These are phyloP conservation scores for Chrysolina oricalcia DNA, from an alignment of 2,888 invertebrate species.

Conservation along the genomic window DNA sequence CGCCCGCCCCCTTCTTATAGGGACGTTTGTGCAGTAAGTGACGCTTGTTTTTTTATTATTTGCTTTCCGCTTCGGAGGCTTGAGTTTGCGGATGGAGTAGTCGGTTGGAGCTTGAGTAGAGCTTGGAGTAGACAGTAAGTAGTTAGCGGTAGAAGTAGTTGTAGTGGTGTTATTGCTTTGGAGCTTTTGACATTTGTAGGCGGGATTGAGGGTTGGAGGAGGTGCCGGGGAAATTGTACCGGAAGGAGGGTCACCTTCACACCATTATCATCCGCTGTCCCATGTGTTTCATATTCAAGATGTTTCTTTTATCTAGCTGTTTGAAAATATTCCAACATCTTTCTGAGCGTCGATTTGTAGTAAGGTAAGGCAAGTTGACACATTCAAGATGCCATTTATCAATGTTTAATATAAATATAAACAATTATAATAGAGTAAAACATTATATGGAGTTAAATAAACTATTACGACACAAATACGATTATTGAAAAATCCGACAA, in stretches of 20 bases:
- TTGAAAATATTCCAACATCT: too few species aligned
- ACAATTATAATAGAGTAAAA: too few species aligned
- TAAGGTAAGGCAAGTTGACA: too few species aligned
- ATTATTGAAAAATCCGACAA: too few species aligned
- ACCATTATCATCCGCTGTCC: background rate
- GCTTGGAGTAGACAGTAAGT: constrained; percentile 43
- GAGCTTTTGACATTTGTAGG: background rate
- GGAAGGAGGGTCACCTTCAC: background rate
- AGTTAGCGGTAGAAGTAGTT: constrained; percentile 32
- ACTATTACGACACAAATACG: too few species aligned
- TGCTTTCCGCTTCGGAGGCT: constrained; percentile 56
- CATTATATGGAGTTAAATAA: too few species aligned
- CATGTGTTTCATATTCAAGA: background rate
- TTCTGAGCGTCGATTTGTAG: too few species aligned
- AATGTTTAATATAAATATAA: too few species aligned
- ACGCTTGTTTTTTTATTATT: constrained; percentile 69
- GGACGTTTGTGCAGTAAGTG: constrained; percentile 69
- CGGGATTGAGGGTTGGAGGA: background rate
- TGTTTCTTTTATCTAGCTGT: background rate
- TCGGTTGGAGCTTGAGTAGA: constrained; percentile 44
- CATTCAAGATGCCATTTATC: too few species aligned
- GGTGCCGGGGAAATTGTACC: background rate
- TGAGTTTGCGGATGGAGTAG: constrained; percentile 42
- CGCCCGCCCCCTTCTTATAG: constrained; percentile 60
- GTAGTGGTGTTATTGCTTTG: constrained; percentile 11